Conservation (phyloP, 2,888 invertebrate genomes). For the Villa cingulata region DNA sequence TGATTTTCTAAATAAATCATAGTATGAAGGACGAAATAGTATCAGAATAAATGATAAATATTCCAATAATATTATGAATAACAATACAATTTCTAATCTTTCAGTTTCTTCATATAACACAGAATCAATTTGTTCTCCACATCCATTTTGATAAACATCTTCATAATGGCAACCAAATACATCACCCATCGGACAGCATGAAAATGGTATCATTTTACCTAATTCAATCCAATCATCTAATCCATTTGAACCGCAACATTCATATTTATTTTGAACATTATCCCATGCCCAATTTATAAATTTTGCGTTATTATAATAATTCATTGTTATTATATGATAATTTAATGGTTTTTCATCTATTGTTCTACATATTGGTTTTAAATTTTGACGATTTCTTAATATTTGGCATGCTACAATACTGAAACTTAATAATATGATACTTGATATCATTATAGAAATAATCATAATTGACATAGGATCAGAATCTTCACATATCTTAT, state of each 20-base stretch:
- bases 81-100: conserved; percentile 1
- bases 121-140: background rate
- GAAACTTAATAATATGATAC: conserved; percentile 1
- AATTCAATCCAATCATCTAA: conserved; percentile 4
- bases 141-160: conserved; percentile 1
- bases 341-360: background rate
- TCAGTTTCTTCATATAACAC: conserved; percentile 1
- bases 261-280: conserved; percentile 5
- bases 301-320: background rate
- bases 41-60: background rate
- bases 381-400: conserved; percentile 1
- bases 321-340: conserved; percentile 7
- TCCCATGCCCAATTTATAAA: conserved; percentile 6
- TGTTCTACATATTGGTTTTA: background rate
- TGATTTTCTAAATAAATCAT: too few species aligned
- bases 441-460: background rate
- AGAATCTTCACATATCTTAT: background rate
- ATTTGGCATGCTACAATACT: conserved; percentile 1
- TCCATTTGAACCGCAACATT: conserved; percentile 6
- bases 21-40: too few species aligned
- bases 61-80: conserved; percentile 4
- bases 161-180: background rate
- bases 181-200: background rate
- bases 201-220: background rate
- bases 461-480: background rate